A percentile compares a stretch with the other conserved stretches of the same genome.
phyloP scores from a whole-genome alignment of 1,140 invertebrate genomes.

The Drosophila bipectinata region DNA sequence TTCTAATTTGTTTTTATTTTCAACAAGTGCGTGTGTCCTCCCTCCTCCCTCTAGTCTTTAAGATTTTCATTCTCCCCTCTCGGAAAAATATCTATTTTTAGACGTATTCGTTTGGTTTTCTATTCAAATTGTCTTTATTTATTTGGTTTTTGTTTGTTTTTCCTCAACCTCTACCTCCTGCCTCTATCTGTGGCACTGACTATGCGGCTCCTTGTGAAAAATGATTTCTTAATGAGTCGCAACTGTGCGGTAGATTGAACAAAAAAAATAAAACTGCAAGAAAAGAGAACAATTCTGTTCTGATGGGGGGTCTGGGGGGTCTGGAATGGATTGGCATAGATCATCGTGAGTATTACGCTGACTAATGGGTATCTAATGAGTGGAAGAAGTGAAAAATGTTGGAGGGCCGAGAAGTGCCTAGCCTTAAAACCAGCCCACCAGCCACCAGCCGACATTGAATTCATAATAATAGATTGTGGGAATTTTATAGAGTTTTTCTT shows the following conservation, averaged over 20 bases:
- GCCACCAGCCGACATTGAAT: too few species aligned
- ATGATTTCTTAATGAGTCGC: conserved; percentile 62
- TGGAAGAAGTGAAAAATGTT: conserved; percentile 28
- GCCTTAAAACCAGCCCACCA: too few species aligned
- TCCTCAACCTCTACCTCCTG: too few species aligned
- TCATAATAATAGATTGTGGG: too few species aligned
- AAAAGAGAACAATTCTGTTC: background rate
- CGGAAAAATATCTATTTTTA: conserved; percentile 22
- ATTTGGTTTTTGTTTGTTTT: conserved; percentile 33
- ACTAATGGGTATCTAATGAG: conserved; percentile 43
- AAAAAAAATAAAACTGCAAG: background rate
- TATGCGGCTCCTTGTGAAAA: conserved; percentile 41
- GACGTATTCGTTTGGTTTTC: background rate
- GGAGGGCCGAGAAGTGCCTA: too few species aligned
- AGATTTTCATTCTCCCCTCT: background rate
- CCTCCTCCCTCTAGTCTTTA: background rate
- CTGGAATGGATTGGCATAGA: conserved; percentile 33
- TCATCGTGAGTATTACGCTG: conserved; percentile 32
- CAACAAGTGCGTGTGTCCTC: conserved; percentile 30
- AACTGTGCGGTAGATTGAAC: conserved; percentile 34
- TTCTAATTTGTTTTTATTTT: background rate
- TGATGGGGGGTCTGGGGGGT: background rate
- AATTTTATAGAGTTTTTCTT: background rate
- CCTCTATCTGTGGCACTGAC: too few species aligned
- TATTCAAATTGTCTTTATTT: conserved; percentile 43